Conservation (phyloP, 2,888 invertebrate genomes). For the Drosophila birchii region DNA sequence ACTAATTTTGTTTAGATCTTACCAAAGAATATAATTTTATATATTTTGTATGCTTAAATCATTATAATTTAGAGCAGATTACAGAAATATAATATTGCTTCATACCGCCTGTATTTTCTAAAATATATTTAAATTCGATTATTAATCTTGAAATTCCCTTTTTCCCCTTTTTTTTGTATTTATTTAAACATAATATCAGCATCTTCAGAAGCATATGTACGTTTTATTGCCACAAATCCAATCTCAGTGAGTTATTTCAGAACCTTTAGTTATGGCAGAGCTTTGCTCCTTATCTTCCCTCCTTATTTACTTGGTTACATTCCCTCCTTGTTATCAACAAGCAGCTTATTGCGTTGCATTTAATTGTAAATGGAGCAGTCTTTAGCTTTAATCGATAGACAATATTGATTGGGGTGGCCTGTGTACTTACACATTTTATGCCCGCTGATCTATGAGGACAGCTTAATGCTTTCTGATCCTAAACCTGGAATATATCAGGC, state of each 20-base stretch:
- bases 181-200: not conserved
- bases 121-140: not conserved
- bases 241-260: slow-evolving; percentile 11
- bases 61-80: not conserved
- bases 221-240: slow-evolving; percentile 7
- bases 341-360: slow-evolving; percentile 38
- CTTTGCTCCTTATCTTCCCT: slow-evolving; percentile 11
- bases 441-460: slow-evolving; percentile 3
- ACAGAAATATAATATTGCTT: not conserved
- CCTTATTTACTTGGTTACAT: slow-evolving; percentile 11
- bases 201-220: not conserved
- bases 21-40: not conserved
- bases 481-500: no score
- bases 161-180: no score
- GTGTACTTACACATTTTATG: slow-evolving; percentile 25
- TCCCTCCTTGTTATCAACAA: slow-evolving; percentile 21
- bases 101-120: not conserved
- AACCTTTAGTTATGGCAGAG: not conserved
- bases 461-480: slow-evolving; percentile 12
- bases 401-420: not conserved
- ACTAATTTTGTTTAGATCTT: not conserved
- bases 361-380: slow-evolving; percentile 13
- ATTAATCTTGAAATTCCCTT: not conserved
- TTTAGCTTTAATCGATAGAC: not conserved
- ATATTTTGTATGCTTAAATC: not conserved